Evolutionary conservation across 2,888 invertebrate species (phyloP), one percentile per base, ranked within the genome.

Genomic region (Amblyteles armatorius): DNA sequence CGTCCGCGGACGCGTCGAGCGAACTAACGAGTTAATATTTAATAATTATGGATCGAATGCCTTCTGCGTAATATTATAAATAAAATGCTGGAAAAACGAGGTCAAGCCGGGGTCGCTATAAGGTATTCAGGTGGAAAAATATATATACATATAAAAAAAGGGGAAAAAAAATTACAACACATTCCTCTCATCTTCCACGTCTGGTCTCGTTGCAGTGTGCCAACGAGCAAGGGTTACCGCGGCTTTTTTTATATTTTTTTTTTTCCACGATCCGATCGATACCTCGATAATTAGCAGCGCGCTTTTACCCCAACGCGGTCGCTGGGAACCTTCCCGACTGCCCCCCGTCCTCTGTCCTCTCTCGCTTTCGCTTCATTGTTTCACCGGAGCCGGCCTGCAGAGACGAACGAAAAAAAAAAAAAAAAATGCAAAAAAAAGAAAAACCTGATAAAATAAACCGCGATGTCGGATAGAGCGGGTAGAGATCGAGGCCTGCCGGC

Each of bases 201-300:
- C 72, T 36, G 22, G 29, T 69, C 55, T 29, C 36, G 50, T 52
- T 48, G 71, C 82, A 85, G 79, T 85, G 85, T 85, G 80, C 85
- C 85, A 85, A 80, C 68, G 72, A 84, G 68, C 71, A 84, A 84
- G 76, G 76, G 84, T 83, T 85, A 55, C 52, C 52, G 65, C 72
- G 16, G 69, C 52, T 6, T 22, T 60, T 65, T 65, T 48, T 87
- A 40, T 40, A 40, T 48, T 16, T 48, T 48, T 48, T 48, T 83
- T 83, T 80, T 81, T 81, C 71, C 50, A 86, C 81, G 83, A 79
- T 85, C 85, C 79, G 86, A 89, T 89, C 88, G 87, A 88, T 89
- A 87, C 63, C 67, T 84, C 84, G 85, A 87, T 88, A 89, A 89
- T 88, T 87, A 87, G 87, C 83, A 71, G 81, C 77, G 85, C 79